Base-by-base conservation (phyloP, 92 coral and sea anemone species). In the Meandrina meandrites region DNA sequence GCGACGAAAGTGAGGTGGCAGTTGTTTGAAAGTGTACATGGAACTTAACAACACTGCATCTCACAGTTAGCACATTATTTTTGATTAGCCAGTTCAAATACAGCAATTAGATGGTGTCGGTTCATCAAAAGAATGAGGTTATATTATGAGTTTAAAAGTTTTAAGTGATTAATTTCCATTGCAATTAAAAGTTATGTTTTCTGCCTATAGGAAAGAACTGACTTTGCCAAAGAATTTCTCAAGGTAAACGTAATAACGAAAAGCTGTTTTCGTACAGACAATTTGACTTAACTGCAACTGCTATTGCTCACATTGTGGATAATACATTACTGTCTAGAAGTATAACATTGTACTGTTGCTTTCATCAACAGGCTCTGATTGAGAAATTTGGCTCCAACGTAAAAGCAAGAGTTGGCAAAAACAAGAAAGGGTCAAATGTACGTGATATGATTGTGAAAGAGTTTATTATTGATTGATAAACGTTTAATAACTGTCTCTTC, bases 301-400 rank as follows among this genome's bases (percentile, higher is more conserved):
- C 40, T 47, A 50, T 17, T 9, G 4, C 16, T 27, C 17, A 34
- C 18, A 22, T 24, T 13, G 19, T 27, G 37, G 18, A n/a, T n/a
- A n/a, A n/a, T n/a, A n/a, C n/a, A n/a, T 15, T 19, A 30, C 8
- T 31, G 28, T 42, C 28, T 32, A 62, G 54, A 27, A 7, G 0
- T 28, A 24, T 66, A 10, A 21, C 31, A 10, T n/a, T 81, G 31
- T 30, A 3, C 35, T 56, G n/a, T 24, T 71, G 36, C 79, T 40
- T 76, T 69, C 17, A 34, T 80, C 40, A 19, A 18, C 89, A 94
- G 98, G 73, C 87, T 62, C 70, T 94, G 76, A 73, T 94, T 66
- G 94, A 94, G 47, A 91, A 91, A 60, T 90, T 86, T 72, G 98
- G 94, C 11, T 91, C 91, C 45, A 92, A 85, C 77, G 91, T 85